Conservation (phyloP, 2,888 invertebrate species). For the Pycnomerus fuliginosus region DNA sequence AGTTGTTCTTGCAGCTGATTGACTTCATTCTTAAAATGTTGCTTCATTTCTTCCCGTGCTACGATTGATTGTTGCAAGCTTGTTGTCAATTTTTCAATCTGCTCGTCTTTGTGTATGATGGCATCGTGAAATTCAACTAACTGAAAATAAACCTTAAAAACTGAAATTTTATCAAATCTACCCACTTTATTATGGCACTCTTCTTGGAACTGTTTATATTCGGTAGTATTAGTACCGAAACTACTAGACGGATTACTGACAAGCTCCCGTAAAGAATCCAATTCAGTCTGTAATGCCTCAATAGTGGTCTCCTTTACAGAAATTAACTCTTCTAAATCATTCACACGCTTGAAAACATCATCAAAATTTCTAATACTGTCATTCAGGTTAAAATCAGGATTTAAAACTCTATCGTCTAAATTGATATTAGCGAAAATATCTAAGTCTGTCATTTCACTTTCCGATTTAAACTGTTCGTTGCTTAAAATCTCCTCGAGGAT, state of each 20-base stretch:
- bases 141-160: slow-evolving; percentile 62
- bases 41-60: slow-evolving; percentile 62
- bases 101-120: slow-evolving; percentile 66
- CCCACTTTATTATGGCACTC: slow-evolving; percentile 69
- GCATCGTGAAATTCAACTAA: slow-evolving; percentile 72
- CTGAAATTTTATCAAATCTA: too few relatives aligned
- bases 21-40: slow-evolving; percentile 61
- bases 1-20: slow-evolving; percentile 55
- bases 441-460: slow-evolving; percentile 41
- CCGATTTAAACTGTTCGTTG: slow-evolving; percentile 41
- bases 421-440: slow-evolving; percentile 49
- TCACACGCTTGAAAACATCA: slow-evolving; percentile 35
- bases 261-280: slow-evolving; percentile 54
- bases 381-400: slow-evolving; percentile 30
- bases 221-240: slow-evolving; percentile 64
- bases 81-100: slow-evolving; percentile 70
- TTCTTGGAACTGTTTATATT: slow-evolving; percentile 71
- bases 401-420: slow-evolving; percentile 47
- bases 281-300: slow-evolving; percentile 53
- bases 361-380: slow-evolving; percentile 10
- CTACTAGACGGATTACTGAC: slow-evolving; percentile 56
- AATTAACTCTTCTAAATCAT: slow-evolving; percentile 53
- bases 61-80: slow-evolving; percentile 67
- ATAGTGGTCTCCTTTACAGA: slow-evolving; percentile 55
- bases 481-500: slow-evolving; percentile 48